Evolutionary conservation across 2,888 invertebrate genomes (phyloP).

Genomic region (Drosophila sordidapex): DNA sequence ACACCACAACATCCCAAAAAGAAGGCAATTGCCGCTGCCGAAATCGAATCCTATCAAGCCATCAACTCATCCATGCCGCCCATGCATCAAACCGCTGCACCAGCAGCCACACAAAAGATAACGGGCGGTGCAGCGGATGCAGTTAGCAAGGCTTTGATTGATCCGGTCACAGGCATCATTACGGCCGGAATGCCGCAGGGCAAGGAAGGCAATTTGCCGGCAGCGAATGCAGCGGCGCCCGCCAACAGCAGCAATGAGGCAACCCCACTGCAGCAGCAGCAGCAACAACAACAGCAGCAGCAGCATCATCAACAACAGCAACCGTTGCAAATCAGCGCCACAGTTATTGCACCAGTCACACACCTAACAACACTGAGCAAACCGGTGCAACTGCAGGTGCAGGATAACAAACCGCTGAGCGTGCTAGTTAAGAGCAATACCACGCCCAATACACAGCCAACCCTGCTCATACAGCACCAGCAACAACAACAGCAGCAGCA

Average conservation of each 20-base stretch:
- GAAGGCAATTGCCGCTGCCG: conserved; percentile 82
- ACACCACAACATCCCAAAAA: conserved; percentile 82
- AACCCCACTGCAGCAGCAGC: conserved; percentile 43
- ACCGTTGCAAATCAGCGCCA: conserved; percentile 54
- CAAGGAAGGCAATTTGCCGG: conserved; percentile 86
- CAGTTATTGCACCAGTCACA: conserved; percentile 65
- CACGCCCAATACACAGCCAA: conserved; percentile 40
- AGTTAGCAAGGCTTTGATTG: conserved; percentile 87
- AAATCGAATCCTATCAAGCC: conserved; percentile 81
- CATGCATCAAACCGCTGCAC: conserved; percentile 78
- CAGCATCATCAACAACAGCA: conserved; percentile 50
- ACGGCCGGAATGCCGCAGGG: conserved; percentile 89
- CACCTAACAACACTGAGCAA: conserved; percentile 74
- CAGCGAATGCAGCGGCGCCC: conserved; percentile 75
- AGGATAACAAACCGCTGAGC: conserved; percentile 78
- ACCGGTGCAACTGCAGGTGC: conserved; percentile 66
- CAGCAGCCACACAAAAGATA: conserved; percentile 77
- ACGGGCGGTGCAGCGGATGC: conserved; percentile 86
- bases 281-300: conserved; percentile 45
- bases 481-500: conserved; percentile 49
- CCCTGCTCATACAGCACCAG: conserved; percentile 60
- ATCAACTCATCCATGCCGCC: conserved; percentile 77
- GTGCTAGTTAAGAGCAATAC: conserved; percentile 81
- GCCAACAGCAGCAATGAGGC: conserved; percentile 54
- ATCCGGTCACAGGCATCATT: conserved; percentile 90